These are phyloP conservation scores for Echinometra lucunter DNA, from an alignment of 53 echinoderm and acorn worm species.

Conservation along the genomic window DNA sequence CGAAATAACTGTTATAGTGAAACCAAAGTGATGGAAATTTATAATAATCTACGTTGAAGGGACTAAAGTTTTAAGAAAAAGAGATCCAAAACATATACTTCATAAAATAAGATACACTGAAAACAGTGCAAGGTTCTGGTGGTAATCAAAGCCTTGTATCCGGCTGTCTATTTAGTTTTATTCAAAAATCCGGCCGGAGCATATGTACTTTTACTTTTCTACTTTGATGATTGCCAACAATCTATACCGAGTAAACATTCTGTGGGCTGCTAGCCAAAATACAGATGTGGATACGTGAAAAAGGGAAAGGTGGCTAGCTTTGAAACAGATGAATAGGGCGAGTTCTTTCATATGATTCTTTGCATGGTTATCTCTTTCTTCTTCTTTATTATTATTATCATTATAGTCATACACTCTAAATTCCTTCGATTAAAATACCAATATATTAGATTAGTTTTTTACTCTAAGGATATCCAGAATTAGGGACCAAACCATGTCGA, in stretches of 20 bases:
- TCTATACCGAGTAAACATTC: neutral
- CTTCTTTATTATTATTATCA: neutral
- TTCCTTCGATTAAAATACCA: no score
- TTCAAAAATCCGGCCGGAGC: neutral
- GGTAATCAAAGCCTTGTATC: neutral
- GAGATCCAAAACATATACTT: neutral
- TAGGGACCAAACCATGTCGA: no score
- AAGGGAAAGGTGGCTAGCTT: neutral
- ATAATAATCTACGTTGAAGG: no score
- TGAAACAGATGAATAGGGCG: neutral
- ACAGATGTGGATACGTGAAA: neutral
- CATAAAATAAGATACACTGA: neutral
- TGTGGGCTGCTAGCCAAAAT: neutral
- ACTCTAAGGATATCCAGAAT: no score
- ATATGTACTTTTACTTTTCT: neutral
- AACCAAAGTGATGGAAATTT: no score
- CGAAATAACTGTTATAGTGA: no score
- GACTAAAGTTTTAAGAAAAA: neutral
- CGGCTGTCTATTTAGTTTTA: neutral
- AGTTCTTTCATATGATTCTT: neutral
- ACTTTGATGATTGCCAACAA: conserved; percentile 22
- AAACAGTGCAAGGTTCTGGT: neutral
- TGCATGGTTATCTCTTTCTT: neutral
- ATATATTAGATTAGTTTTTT: no score
- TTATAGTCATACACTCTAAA: no score